Evolutionary conservation across 2,888 invertebrate genomes (phyloP), one percentile per base, ranked within the genome.

Genomic region (Phengaris alcon): DNA sequence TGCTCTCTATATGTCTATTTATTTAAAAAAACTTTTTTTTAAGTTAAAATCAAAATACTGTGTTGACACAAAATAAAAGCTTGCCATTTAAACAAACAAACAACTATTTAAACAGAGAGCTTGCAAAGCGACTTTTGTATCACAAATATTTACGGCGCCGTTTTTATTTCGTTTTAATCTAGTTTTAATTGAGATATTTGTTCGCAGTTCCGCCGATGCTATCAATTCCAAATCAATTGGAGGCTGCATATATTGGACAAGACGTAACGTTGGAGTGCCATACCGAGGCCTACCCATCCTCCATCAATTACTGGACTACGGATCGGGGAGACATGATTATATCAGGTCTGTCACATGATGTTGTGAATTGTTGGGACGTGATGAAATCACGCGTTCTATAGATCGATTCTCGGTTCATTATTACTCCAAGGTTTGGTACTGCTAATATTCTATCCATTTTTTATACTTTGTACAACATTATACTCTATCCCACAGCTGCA

Each of bases 301-400:
- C 98, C 77, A 98, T 98, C 90, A 98, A 98, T 94, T 98, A 98
- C 89, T 98, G 98, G 98, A 97, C 97, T 76, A 97, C 97, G 57
- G 97, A 97, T 84, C 95, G 96, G 77, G 97, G 97, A 78, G 97
- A 97, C 88, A 98, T 98, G 97, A 97, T 98, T 85, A 97, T 97
- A 94, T 97, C 97, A 92, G 97, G 98, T 97, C 94, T 95, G 94
- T 78, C 69, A 57, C 54, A 44, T 22, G 46, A 73, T 76, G 15
- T 57, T 12, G 15, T 73, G 51, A 55, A 64, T 35, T 68, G 46
- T 68, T 48, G 6, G 35, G 52, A 64, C 44, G 44, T 64, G 52
- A 73, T 73, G 10, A 59, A 46, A 46, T 51, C 4, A 57, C 12
- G 64, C 15, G 70, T 46, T 13, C 51, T 44, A 75, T 75, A 59